phyloP scores from a whole-genome alignment of 2,113 vertebrate genomes.

The Nothobranchius kuhntae region DNA sequence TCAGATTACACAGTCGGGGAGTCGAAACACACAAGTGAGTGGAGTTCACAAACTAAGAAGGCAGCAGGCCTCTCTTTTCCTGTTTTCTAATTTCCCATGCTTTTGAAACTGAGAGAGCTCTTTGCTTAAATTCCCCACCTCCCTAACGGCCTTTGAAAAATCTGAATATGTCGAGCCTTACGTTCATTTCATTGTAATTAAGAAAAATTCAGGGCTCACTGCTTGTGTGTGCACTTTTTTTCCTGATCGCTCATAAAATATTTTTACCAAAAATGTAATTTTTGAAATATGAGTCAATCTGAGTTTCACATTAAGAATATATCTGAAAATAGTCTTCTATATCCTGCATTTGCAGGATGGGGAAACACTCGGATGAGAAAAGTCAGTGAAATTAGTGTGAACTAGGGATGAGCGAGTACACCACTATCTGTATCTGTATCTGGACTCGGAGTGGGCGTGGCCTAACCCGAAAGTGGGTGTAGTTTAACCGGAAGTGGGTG shows the following conservation, averaged over 20 bases:
- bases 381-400: no score
- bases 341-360: no score
- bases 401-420: no score
- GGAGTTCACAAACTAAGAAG: slow-evolving; percentile 43
- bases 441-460: no score
- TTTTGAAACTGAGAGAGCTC: slow-evolving; percentile 37
- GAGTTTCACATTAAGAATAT: no score
- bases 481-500: no score
- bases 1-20: slow-evolving; percentile 54
- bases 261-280: no score
- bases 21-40: slow-evolving; percentile 40
- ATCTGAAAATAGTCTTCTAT: no score
- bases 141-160: slow-evolving; percentile 12
- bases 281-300: no score
- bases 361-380: no score
- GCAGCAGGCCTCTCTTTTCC: slow-evolving; percentile 25
- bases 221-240: background rate
- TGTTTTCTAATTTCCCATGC: background rate
- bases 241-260: slow-evolving; percentile 4
- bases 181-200: slow-evolving; percentile 48
- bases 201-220: background rate
- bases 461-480: no score
- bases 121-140: slow-evolving; percentile 4
- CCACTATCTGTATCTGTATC: no score
- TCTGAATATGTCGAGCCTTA: slow-evolving; percentile 39